Conservation (phyloP, 2,797 vertebrate species). For the Diplodus sargus region DNA sequence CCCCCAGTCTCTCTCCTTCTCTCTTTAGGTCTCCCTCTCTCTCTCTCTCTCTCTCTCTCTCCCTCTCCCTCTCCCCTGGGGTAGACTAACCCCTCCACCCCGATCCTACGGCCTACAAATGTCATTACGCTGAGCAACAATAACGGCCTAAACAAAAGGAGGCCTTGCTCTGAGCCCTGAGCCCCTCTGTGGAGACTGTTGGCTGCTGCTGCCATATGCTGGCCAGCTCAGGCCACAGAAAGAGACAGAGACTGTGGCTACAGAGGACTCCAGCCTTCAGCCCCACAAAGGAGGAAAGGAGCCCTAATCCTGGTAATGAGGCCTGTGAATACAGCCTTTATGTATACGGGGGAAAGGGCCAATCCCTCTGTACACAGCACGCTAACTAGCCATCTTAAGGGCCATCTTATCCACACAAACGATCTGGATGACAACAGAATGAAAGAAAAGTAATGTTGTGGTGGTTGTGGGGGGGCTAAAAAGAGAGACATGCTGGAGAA, state of each 20-base stretch:
- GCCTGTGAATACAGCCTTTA: conserved; percentile 86
- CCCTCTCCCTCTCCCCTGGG: conserved; percentile 89
- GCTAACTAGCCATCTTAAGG: conserved; percentile 83
- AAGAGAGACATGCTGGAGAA: conserved; percentile 38
- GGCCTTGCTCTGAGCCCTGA: conserved; percentile 82
- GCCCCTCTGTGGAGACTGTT: conserved; percentile 85
- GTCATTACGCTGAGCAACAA: conserved; percentile 97
- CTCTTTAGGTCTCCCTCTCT: conserved; percentile 39
- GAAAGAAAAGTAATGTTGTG: conserved; percentile 66
- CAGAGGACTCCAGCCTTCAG: conserved; percentile 74
- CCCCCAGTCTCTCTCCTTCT: conserved; percentile 48
- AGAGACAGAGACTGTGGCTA: conserved; percentile 74
- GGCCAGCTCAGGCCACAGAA: conserved; percentile 85
- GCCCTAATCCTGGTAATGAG: conserved; percentile 89
- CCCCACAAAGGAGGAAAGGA: conserved; percentile 76
- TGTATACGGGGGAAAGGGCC: conserved; percentile 85
- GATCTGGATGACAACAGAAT: conserved; percentile 75
- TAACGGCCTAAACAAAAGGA: conserved; percentile 96
- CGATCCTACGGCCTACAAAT: conserved; percentile 96
- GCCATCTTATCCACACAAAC: conserved; percentile 83
- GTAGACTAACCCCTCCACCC: conserved; percentile 95
- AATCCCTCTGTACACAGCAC: conserved; percentile 86
- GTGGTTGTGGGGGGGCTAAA: conserved; percentile 14
- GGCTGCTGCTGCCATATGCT: conserved; percentile 95
- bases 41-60: conserved; percentile 39